Evolutionary conservation across 53 echinoderm and acorn worm genomes (phyloP), one percentile per base, ranked within the genome.

Genomic region (Zoroaster sp.): DNA sequence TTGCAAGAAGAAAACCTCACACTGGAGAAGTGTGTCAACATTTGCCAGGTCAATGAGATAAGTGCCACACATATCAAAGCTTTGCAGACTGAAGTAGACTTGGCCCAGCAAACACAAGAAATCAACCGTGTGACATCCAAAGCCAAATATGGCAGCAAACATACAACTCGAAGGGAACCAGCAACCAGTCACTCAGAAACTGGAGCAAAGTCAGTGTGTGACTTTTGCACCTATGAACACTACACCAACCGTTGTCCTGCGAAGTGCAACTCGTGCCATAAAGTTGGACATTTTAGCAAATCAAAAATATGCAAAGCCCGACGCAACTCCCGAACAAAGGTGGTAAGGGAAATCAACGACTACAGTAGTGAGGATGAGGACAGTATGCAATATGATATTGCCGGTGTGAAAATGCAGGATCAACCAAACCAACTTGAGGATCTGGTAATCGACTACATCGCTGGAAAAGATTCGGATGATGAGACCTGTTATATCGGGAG

Each of bases 231-330:
- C 11, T 70, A 70, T 33, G 71, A 30, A 70, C 71, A 70, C 35
- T 37, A 30, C 15, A 28, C 71, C 14, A 32, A 70, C 71, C 71
- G 34, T 70, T 70, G 71, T 70, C 71, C 71, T 36, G 71, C 34
- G 33, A 0, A 35, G 37, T 70, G 71, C 35, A 70, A 70, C 71
- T 70, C 71, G 9, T 70, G 71, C 71, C 71, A 70, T 70, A 33
- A 75, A 45, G 75, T 75, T 75, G 75, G 75, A 44, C 75, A 75
- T 75, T 75, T 75, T 44, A 75, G 75, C 75, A 75, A 75, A 30
- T 75, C 75, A 0, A 75, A 25, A 46, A 1, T 75, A 46, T 75
- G 75, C 75, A 44, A 45, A 31, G 47, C 46, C 75, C 75, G 20
- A 47, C 31, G 30, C 75, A 75, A 46, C 43, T 45, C 75, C 28